Base-by-base conservation (phyloP, 2,113 vertebrate genomes). In the Malurus alboscapulatus region DNA sequence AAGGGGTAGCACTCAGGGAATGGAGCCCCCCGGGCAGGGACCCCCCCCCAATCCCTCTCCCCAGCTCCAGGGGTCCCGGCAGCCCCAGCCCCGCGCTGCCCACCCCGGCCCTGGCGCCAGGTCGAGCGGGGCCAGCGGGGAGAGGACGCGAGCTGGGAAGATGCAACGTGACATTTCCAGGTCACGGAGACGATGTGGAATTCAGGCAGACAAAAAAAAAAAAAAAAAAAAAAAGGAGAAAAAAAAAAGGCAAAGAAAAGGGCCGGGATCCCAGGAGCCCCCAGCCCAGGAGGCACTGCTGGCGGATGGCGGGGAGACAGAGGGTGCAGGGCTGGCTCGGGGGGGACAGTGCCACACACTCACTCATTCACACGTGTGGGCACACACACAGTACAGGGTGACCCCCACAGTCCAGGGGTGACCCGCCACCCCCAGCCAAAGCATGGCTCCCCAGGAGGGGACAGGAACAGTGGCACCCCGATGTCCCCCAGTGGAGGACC, bases 131-230 rank as follows among this genome's bases (percentile, higher is more conserved):
- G 84, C 92, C 42, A 22, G 68, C 5, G 3, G 73, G 77, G 73
- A 54, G 44, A 71, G 90, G 84, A 87, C 6, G 24, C 6, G 68
- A 68, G 72, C 67, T 71, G 87, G 79, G 90, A 76, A 95, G 94
- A 96, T 89, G 84, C 67, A 81, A 92, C 19, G 51, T 95, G 94
- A 96, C 96, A 73, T 96, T 96, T 97, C 94, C 96, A 97, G 95
- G 95, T 79, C 96, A 96, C 27, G 2, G 87, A 75, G 84, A 53
- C 61, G 80, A 78, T 25, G 72, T 54, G 92, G 93, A 78, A 93
- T 87, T 79, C 74, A 96, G 91, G 75, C 87, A 86, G 82, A 69
- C 54, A 77, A 9, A 27, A 21, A 89, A 19, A 45, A 61, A 51
- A 67, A 48, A 45, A 34, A 42, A 4, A 17, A 30, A 30, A 27